A percentile compares a stretch with the other conserved stretches of the same genome.
phyloP scores from a whole-genome alignment of 2,113 vertebrate genomes.

The Gallinago undulata region DNA sequence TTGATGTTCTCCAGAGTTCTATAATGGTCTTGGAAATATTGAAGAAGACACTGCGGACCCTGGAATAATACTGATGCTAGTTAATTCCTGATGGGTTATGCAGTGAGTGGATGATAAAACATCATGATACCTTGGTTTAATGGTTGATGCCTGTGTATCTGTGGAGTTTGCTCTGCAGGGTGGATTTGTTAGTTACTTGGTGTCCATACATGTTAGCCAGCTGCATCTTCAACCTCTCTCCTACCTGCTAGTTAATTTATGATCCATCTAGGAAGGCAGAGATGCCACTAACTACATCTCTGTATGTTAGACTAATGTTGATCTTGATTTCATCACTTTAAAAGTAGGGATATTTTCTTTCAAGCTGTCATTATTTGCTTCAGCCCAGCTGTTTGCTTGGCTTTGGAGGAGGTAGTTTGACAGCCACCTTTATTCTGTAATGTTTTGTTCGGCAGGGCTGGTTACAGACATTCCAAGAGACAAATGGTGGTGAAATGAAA shows the following conservation, averaged over 20 bases:
- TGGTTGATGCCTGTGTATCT: background rate
- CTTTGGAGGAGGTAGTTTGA: background rate
- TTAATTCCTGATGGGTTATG: background rate
- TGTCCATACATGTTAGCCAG: background rate
- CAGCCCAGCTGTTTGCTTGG: background rate
- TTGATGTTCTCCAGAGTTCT: background rate
- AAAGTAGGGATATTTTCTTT: background rate
- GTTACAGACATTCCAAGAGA: background rate
- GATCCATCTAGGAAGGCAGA: background rate
- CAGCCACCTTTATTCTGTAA: background rate
- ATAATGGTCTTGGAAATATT: background rate
- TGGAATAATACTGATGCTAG: background rate
- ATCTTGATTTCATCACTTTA: background rate
- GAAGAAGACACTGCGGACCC: background rate
- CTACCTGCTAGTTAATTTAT: background rate
- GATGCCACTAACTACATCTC: background rate
- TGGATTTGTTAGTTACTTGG: background rate
- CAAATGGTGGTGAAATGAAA: slow-evolving; percentile 18
- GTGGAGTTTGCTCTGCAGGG: background rate
- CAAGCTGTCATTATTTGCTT: background rate
- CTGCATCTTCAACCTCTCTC: background rate
- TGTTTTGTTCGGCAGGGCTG: background rate
- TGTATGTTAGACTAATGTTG: background rate
- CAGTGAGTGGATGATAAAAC: background rate
- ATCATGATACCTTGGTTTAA: background rate